phyloP scores from a whole-genome alignment of 2,888 invertebrate genomes.

The Dryadula phaetusa region DNA sequence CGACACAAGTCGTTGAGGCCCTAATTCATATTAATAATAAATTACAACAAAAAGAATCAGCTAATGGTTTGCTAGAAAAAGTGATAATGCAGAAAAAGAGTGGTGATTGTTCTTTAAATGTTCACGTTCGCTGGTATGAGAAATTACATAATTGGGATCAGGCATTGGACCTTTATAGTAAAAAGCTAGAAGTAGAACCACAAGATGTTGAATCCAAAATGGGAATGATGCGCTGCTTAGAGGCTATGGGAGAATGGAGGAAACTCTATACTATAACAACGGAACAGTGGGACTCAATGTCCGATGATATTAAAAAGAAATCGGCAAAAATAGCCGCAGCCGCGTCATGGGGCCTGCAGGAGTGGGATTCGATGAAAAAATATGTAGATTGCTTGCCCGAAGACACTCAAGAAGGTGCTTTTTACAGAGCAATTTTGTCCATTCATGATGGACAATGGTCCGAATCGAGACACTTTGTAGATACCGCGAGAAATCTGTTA shows the following conservation, averaged over 20 bases:
- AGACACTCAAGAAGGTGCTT: slow-evolving; percentile 97
- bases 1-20: slow-evolving; percentile 93
- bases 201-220: slow-evolving; percentile 92
- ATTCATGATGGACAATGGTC: slow-evolving; percentile 92
- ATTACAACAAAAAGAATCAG: slow-evolving; percentile 98
- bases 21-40: slow-evolving; percentile 99
- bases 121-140: slow-evolving; percentile 97
- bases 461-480: slow-evolving; percentile 91
- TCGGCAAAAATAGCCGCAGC: slow-evolving; percentile 97
- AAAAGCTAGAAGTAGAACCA: slow-evolving; percentile 87
- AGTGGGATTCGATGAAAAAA: slow-evolving; percentile 97
- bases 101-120: slow-evolving; percentile 81
- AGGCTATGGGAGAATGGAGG: slow-evolving; percentile 99
- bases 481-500: slow-evolving; percentile 95
- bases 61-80: slow-evolving; percentile 95
- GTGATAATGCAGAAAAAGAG: slow-evolving; percentile 91
- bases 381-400: slow-evolving; percentile 94
- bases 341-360: slow-evolving; percentile 97
- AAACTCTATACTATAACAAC: slow-evolving; percentile 90
- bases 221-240: slow-evolving; percentile 97
- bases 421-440: slow-evolving; percentile 96
- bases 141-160: slow-evolving; percentile 99
- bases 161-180: slow-evolving; percentile 94
- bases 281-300: slow-evolving; percentile 86
- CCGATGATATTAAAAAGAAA: slow-evolving; percentile 75